Conservation (phyloP, 2,113 vertebrate genomes). For the Conger conger region DNA sequence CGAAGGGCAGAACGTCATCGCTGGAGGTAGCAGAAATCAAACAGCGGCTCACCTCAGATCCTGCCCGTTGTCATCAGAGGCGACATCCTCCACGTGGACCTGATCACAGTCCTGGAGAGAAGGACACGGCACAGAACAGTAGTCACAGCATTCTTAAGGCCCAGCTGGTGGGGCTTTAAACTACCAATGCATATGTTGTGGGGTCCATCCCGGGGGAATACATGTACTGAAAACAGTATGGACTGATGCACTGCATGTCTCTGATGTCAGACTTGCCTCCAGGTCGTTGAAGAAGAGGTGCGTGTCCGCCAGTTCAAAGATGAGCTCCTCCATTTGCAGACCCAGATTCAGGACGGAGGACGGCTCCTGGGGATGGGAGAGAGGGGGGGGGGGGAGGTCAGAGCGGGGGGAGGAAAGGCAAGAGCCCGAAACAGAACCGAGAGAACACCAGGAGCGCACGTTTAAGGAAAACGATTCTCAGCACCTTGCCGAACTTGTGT, state of each 20-base stretch:
- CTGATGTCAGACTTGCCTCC: conserved; percentile 74
- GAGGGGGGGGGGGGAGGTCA: neutral
- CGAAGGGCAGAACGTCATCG: too few relatives aligned
- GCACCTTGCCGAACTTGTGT: conserved; percentile 96
- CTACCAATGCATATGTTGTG: neutral
- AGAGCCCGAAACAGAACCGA: too few relatives aligned
- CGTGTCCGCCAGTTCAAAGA: conserved; percentile 97
- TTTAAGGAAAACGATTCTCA: neutral
- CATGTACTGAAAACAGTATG: too few relatives aligned
- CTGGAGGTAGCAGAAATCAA: too few relatives aligned
- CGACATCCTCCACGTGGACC: conserved; percentile 95
- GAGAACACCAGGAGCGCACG: neutral
- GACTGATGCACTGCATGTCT: too few relatives aligned
- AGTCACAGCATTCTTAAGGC: neutral
- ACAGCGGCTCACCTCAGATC: conserved; percentile 85
- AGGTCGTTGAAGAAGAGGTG: conserved; percentile 98
- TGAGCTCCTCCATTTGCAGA: conserved; percentile 97
- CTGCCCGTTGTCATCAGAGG: conserved; percentile 96
- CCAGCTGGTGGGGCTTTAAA: neutral
- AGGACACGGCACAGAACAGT: conserved; percentile 37
- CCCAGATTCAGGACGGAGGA: conserved; percentile 90
- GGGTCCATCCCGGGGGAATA: too few relatives aligned
- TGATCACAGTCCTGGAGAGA: conserved; percentile 90
- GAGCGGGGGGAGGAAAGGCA: neutral
- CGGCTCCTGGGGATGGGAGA: conserved; percentile 76